These are phyloP conservation scores for Zeuzera pyrina DNA, from an alignment of 2,888 invertebrate genomes.

Conservation along the genomic window DNA sequence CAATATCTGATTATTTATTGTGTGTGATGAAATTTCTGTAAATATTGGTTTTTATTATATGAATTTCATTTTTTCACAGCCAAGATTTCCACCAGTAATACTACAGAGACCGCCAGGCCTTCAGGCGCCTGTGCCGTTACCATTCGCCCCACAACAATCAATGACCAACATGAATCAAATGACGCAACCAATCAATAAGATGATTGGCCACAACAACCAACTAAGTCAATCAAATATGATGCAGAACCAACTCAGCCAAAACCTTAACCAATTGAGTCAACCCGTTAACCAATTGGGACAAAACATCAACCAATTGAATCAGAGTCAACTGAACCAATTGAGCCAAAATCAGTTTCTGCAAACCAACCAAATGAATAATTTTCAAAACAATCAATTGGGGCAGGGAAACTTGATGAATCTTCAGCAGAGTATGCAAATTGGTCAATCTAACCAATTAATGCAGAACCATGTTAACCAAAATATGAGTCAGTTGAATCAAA, in stretches of 20 bases:
- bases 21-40: background rate
- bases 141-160: slow-evolving; percentile 50
- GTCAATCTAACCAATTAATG: background rate
- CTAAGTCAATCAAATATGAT: slow-evolving; percentile 13
- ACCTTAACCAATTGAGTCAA: slow-evolving; percentile 17
- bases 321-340: slow-evolving; percentile 8
- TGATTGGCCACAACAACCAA: slow-evolving; percentile 29
- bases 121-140: slow-evolving; percentile 53
- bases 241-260: slow-evolving; percentile 19
- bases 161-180: slow-evolving; percentile 37
- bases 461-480: no score
- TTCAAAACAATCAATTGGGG: slow-evolving; percentile 26
- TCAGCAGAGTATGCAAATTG: slow-evolving; percentile 19
- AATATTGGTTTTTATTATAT: background rate
- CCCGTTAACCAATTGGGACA: slow-evolving; percentile 24
- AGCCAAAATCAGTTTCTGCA: slow-evolving; percentile 1
- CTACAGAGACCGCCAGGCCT: slow-evolving; percentile 58
- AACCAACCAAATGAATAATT: slow-evolving; percentile 29
- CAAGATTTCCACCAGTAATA: slow-evolving; percentile 59
- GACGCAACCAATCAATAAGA: slow-evolving; percentile 41
- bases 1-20: no score
- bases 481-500: no score
- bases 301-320: slow-evolving; percentile 15
- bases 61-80: slow-evolving; percentile 26
- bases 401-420: slow-evolving; percentile 22